Base-by-base conservation (phyloP, 37 sponge, comb jelly and placozoan genomes). In the Bolinopsis microptera region DNA sequence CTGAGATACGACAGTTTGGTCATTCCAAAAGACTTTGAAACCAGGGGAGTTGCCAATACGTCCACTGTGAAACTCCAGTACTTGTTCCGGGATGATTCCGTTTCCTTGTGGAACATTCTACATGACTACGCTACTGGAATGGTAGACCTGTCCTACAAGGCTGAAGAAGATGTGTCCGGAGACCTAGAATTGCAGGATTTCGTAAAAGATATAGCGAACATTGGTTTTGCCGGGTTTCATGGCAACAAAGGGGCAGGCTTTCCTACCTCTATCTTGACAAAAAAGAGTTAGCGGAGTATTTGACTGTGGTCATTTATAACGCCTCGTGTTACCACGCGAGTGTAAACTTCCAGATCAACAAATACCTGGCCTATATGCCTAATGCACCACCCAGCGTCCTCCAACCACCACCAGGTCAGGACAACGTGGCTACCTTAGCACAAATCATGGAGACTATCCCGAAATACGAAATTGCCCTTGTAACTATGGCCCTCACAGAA, bases 331-430 rank as follows among this genome's bases (percentile, higher is more conserved):
- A 32, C 38, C 82, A 80, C 22, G 37, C 82, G 1, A 22, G 38
- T 27, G 82, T 80, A 2, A 80, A 80, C 37, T 80, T 80, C 82
- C 82, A 80, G 22, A 35, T 80, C 74, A 70, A 70, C 74, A 70
- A 70, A 22, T 70, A 70, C 30, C 26, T 70, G 74, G 74, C 74
- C 74, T 70, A 70, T n/a, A n/a, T 70, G 2, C 74, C 30, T n/a
- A 70, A 70, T 22, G 74, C 74, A 5, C 74, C 74, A 70, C 74
- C 74, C 74, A n/a, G 25, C 2, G 2, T 70, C 1, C 5, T 70
- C 74, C 25, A 22, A 22, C 28, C 28, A 3, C 74, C 74, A 22
- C 74, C 74, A 8, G 30, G 30, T 22, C 74, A 70, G 26, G 26
- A 70, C 16, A n/a, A 70, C 30, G 3, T 28, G 21, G 30, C 21